Percentiles rank a stretch among this genome's conserved stretches.
These are phyloP conservation scores for Enteromius fasciolatus DNA, from an alignment of 2,797 vertebrate species.

Conservation along the genomic window DNA sequence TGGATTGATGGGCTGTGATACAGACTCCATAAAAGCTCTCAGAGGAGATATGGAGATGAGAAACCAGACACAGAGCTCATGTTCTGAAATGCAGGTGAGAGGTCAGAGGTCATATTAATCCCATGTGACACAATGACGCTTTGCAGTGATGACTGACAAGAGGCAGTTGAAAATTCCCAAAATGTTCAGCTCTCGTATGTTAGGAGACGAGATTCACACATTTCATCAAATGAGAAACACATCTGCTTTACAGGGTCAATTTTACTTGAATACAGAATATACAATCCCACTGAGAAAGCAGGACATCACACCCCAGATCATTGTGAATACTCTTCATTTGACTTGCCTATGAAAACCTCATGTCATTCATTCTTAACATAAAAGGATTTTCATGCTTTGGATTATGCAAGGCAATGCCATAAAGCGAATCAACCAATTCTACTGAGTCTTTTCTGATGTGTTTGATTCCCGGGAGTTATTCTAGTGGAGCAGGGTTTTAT, in stretches of 20 bases:
- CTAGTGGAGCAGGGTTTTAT: not conserved
- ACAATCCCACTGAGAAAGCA: not conserved
- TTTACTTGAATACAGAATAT: not conserved
- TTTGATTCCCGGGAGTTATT: conserved; percentile 21
- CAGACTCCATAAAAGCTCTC: conserved; percentile 40
- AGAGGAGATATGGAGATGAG: conserved; percentile 39
- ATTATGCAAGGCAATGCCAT: conserved; percentile 15
- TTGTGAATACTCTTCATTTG: conserved; percentile 2
- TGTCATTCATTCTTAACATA: conserved; percentile 24
- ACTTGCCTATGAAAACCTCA: conserved; percentile 29
- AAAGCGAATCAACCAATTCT: not conserved
- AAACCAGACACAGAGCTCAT: conserved; percentile 28
- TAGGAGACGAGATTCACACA: conserved; percentile 5
- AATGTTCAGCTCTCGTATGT: conserved; percentile 21
- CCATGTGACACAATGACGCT: conserved; percentile 50
- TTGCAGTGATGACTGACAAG: conserved; percentile 32
- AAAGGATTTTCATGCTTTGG: not conserved
- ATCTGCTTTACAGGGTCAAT: conserved; percentile 14
- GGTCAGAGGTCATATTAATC: conserved; percentile 41
- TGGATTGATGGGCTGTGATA: conserved; percentile 58
- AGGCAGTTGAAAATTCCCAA: conserved; percentile 18
- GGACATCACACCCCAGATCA: conserved; percentile 11
- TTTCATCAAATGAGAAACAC: conserved; percentile 25
- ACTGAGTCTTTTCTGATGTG: not conserved
- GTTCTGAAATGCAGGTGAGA: conserved; percentile 33